Conservation (phyloP, 2,888 invertebrate species). For the Melanchra persicariae region DNA sequence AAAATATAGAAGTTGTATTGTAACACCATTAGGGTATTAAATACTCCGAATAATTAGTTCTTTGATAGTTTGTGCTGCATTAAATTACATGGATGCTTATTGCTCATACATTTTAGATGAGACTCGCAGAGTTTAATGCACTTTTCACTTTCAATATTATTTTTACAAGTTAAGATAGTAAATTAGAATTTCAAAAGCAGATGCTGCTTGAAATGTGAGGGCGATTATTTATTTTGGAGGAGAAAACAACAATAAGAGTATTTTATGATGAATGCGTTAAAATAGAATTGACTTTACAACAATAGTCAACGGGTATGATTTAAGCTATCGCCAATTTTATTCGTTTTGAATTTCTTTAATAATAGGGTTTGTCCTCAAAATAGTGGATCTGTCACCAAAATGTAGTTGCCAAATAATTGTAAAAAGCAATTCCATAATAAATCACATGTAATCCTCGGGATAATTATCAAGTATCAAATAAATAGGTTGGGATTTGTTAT, state of each 20-base stretch:
- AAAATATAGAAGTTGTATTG: constrained; percentile 18
- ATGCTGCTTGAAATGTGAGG: constrained; percentile 10
- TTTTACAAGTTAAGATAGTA: constrained; percentile 13
- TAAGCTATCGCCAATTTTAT: no score
- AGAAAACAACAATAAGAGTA: background rate
- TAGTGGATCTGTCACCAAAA: no score
- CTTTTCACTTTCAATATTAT: constrained; percentile 23
- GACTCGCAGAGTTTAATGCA: constrained; percentile 42
- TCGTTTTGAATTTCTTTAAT: no score
- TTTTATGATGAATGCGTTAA: background rate
- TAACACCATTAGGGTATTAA: constrained; percentile 30
- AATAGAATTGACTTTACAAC: background rate
- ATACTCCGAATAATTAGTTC: constrained; percentile 51
- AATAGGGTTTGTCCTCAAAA: no score
- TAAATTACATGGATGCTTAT: constrained; percentile 48
- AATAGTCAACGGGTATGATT: no score
- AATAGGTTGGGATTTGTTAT: no score
- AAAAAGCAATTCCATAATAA: no score
- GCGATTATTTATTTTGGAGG: background rate
- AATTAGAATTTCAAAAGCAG: constrained; percentile 35
- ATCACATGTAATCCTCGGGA: no score
- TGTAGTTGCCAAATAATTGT: no score
- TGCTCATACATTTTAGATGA: constrained; percentile 56
- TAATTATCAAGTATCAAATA: no score
- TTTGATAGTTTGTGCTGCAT: constrained; percentile 41